Evolutionary conservation across 1,140 invertebrate genomes (phyloP), one percentile per base, ranked within the genome.

Genomic region (Pseudomyrmex cubaensis): DNA sequence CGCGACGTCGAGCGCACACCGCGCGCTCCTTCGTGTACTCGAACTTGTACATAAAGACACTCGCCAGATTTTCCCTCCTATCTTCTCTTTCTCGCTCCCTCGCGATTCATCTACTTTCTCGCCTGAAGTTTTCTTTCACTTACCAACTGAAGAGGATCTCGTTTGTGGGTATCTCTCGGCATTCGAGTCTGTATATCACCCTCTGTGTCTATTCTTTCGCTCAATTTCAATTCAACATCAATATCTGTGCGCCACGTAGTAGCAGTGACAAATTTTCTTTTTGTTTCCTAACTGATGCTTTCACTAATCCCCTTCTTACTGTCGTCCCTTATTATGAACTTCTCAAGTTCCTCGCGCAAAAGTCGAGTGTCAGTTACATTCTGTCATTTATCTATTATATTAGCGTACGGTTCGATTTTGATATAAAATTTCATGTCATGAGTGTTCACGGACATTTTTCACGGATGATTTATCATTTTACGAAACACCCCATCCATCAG

Each of bases 21-120:
- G 48, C n/a, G 8, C 12, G 67, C 46, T 25, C 20, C 52, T 74
- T 25, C 20, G 22, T 15, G 17, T 15, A 66, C 48, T 73, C 57
- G 70, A 83, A 69, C 56, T 70, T 63, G 46, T 63, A 77, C 70
- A 66, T 69, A 77, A 85, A 85, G 77, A 88, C 59, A 74, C 66
- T 63, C 25, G 56, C 50, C 56, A 59, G 61, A 59, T 76, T 85
- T 50, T 48, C 48, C 15, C 15, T 1, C 17, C n/a, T 10, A n/a
- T 56, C 25, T n/a, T 70, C 44, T 3, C 50, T 7, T 22, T 22
- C 73, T 54, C 70, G 52, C 44, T 74, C 54, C 66, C 48, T 72
- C 48, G 10, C 22, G 57, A 73, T 67, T 86, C 17, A 83, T 61
- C 61, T 76, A 66, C 54, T 80, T 80, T 56, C 35, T 35, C 54